Evolutionary conservation across 2,797 vertebrate species (phyloP).

Genomic region (Sternarchorhynchus goeldii): DNA sequence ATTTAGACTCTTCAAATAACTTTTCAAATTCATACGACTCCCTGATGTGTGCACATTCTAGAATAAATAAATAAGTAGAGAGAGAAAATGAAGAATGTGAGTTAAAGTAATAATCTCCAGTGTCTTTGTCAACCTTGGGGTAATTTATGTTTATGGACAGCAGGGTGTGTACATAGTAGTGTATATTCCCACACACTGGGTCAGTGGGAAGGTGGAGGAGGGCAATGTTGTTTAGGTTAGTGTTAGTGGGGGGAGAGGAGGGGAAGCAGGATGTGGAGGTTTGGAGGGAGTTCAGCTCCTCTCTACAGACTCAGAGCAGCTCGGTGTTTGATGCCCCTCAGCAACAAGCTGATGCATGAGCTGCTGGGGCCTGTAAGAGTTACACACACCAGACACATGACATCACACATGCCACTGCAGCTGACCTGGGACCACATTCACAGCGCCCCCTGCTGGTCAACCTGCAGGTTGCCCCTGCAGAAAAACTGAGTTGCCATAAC

Average conservation of each 20-base stretch:
- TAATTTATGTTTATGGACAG: slow-evolving; percentile 54
- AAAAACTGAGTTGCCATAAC: too few species aligned
- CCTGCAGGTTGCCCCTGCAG: not conserved
- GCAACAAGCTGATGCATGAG: slow-evolving; percentile 32
- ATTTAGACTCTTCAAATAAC: slow-evolving; percentile 36
- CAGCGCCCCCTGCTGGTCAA: slow-evolving; percentile 52
- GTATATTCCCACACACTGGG: slow-evolving; percentile 40
- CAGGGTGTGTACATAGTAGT: slow-evolving; percentile 47
- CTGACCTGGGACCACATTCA: slow-evolving; percentile 30
- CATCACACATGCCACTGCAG: slow-evolving; percentile 38
- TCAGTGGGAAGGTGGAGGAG: not conserved
- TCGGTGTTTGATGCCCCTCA: slow-evolving; percentile 34
- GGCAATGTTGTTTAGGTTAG: slow-evolving; percentile 6
- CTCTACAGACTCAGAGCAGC: slow-evolving; percentile 31
- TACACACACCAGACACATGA: slow-evolving; percentile 48
- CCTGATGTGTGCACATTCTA: slow-evolving; percentile 16
- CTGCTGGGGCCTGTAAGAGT: slow-evolving; percentile 13
- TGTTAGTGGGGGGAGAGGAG: slow-evolving; percentile 3
- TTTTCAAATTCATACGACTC: slow-evolving; percentile 42
- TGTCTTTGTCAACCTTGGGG: slow-evolving; percentile 36
- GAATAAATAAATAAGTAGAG: not conserved
- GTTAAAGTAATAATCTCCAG: slow-evolving; percentile 3
- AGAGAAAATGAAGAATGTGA: slow-evolving; percentile 14
- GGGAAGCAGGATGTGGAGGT: slow-evolving; percentile 46
- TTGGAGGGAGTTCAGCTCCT: slow-evolving; percentile 29